Conservation (phyloP, 2,888 invertebrate genomes). For the Cremastobaeus sp. region DNA sequence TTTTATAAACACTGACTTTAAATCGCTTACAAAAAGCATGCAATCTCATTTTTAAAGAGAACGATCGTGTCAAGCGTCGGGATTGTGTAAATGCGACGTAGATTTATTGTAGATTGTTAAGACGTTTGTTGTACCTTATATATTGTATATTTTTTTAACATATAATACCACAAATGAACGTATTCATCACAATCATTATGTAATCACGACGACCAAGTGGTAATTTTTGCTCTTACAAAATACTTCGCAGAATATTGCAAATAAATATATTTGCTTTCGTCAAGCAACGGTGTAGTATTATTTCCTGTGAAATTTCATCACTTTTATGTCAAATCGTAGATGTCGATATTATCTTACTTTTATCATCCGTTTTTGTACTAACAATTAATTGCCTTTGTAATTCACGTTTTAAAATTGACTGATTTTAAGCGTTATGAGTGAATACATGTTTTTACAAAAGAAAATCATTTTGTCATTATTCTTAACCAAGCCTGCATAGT, state of each 20-base stretch:
- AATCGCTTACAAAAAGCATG: too few species aligned
- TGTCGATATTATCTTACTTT: too few species aligned
- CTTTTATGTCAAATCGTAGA: too few species aligned
- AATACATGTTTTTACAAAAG: too few species aligned
- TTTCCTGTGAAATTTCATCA: too few species aligned
- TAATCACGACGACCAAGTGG: conserved; percentile 27
- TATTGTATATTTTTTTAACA: conserved; percentile 52
- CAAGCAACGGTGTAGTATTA: not conserved
- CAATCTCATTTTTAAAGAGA: too few species aligned
- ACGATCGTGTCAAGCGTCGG: conserved; percentile 12
- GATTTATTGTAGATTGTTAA: conserved; percentile 39
- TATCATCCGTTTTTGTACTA: too few species aligned
- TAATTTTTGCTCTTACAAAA: conserved; percentile 11
- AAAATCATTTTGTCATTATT: too few species aligned
- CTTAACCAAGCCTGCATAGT: too few species aligned
- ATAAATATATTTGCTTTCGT: conserved; percentile 11
- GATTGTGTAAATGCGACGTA: conserved; percentile 3
- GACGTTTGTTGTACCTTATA: conserved; percentile 44
- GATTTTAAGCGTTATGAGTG: too few species aligned
- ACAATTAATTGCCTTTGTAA: too few species aligned
- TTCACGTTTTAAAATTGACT: too few species aligned
- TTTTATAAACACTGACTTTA: not conserved
- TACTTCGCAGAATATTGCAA: not conserved
- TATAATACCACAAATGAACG: conserved; percentile 27
- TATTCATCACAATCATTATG: conserved; percentile 35